Evolutionary conservation across 2,888 invertebrate species (phyloP).

Genomic region (Drosophila lacicola): DNA sequence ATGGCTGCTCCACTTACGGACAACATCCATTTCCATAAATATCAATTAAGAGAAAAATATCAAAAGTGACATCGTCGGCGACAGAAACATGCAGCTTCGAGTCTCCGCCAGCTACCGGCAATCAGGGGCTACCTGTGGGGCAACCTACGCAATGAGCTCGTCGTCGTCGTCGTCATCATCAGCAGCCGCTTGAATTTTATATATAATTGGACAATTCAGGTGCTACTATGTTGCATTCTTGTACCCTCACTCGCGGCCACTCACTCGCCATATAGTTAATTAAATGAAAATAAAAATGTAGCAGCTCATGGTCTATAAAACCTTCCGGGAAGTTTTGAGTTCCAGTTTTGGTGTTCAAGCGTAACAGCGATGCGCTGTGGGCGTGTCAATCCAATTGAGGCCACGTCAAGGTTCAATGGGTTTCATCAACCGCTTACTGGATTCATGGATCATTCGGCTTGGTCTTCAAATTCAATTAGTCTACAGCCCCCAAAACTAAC

Average conservation of each 20-base stretch:
- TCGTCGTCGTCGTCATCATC: slow-evolving; percentile 2
- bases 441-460: slow-evolving; percentile 42
- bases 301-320: slow-evolving; percentile 12
- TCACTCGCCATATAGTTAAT: slow-evolving; percentile 35
- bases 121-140: slow-evolving; percentile 49
- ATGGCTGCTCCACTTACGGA: slow-evolving; percentile 61
- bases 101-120: slow-evolving; percentile 20
- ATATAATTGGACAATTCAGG: slow-evolving; percentile 72
- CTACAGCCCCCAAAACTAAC: slow-evolving; percentile 27
- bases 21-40: slow-evolving; percentile 70
- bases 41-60: slow-evolving; percentile 71
- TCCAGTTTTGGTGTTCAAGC: slow-evolving; percentile 68
- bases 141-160: slow-evolving; percentile 56
- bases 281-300: slow-evolving; percentile 54
- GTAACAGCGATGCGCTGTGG: slow-evolving; percentile 42
- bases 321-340: slow-evolving; percentile 11
- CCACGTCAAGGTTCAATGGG: slow-evolving; percentile 43
- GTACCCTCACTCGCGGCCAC: neutral
- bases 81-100: slow-evolving; percentile 48
- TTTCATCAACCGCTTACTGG: slow-evolving; percentile 21
- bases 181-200: slow-evolving; percentile 28
- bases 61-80: slow-evolving; percentile 50
- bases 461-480: slow-evolving; percentile 58
- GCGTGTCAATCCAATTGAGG: slow-evolving; percentile 57
- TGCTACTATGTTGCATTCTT: slow-evolving; percentile 37